Conservation (phyloP, 1,140 invertebrate species). For the Aphis craccivora region DNA sequence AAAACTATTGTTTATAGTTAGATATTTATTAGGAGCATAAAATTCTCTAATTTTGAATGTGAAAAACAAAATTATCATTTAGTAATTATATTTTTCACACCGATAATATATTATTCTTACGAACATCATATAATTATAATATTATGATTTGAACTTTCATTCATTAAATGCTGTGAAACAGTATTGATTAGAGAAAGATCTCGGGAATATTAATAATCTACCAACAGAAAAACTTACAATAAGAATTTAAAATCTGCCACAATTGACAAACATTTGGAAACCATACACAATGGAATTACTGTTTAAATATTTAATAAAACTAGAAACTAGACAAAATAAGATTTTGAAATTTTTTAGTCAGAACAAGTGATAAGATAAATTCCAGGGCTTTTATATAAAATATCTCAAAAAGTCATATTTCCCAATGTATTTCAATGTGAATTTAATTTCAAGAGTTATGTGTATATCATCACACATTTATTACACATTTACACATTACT, state of each 20-base stretch:
- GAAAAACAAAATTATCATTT: background rate
- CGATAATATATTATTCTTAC: background rate
- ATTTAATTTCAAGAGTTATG: background rate
- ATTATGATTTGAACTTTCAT: background rate
- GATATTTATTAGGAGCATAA: background rate
- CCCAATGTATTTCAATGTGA: constrained; percentile 8
- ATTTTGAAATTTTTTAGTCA: background rate
- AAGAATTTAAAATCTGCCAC: background rate
- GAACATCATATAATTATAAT: no score
- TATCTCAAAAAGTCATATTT: background rate
- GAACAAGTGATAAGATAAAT: background rate
- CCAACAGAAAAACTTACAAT: background rate
- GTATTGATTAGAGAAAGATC: background rate
- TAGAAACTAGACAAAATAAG: background rate
- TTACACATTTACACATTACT: background rate
- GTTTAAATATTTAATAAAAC: background rate
- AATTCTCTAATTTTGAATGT: background rate
- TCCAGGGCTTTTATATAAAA: background rate
- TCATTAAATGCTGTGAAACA: background rate
- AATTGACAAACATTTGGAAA: background rate
- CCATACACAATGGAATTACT: background rate
- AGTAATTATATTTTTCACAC: background rate
- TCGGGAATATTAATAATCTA: background rate
- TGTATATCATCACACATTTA: background rate
- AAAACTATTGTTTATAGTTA: background rate